phyloP scores from a whole-genome alignment of 2,888 invertebrate genomes.

The Timema podura region DNA sequence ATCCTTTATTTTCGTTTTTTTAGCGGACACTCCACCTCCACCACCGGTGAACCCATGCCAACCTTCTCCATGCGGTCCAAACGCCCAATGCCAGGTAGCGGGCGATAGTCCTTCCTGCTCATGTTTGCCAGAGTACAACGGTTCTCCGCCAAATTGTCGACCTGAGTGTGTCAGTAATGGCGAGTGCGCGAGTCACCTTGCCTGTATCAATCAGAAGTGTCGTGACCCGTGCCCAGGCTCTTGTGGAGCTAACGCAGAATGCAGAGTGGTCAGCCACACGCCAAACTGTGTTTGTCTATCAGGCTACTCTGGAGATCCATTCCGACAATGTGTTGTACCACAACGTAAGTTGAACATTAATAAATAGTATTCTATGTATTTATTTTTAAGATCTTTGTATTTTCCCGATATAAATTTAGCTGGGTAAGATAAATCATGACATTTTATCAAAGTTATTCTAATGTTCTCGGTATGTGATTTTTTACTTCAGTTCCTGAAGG shows the following conservation, averaged over 20 bases:
- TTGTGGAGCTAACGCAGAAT: conserved; percentile 56
- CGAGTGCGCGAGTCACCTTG: conserved; percentile 47
- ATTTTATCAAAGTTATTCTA: not conserved
- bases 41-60: conserved; percentile 38
- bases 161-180: conserved; percentile 57
- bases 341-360: conserved; percentile 38
- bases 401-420: not conserved
- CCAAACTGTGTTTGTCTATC: conserved; percentile 60
- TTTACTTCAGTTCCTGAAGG: not conserved
- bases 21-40: conserved; percentile 23
- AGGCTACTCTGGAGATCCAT: conserved; percentile 63
- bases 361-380: not conserved
- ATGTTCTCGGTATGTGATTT: not conserved
- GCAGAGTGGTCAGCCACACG: conserved; percentile 71
- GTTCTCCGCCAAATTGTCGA: conserved; percentile 39
- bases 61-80: conserved; percentile 40
- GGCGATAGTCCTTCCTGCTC: conserved; percentile 41
- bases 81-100: conserved; percentile 39
- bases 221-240: conserved; percentile 52
- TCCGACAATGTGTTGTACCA: conserved; percentile 46
- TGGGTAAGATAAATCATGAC: not conserved
- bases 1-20: conserved; percentile 11
- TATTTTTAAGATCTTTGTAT: not conserved
- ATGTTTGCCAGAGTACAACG: conserved; percentile 41
- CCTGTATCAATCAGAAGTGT: conserved; percentile 53